Evolutionary conservation across 2,888 invertebrate genomes (phyloP).

Genomic region (Endotricha flammealis): DNA sequence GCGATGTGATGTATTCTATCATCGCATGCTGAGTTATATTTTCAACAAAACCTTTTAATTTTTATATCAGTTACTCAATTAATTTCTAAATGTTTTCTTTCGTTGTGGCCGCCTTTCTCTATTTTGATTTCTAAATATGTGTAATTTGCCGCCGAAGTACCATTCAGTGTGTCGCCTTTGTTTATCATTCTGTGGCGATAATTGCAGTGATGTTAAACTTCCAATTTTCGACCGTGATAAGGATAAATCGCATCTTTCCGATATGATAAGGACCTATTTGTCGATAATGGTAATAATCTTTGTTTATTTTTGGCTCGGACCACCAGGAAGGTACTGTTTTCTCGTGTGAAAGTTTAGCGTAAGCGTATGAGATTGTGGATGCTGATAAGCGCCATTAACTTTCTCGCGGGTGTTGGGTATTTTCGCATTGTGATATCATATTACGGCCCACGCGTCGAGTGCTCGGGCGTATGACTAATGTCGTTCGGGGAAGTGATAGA

Average conservation of each 20-base stretch:
- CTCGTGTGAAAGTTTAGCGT: slow-evolving; percentile 77
- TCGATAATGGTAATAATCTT: slow-evolving; percentile 84
- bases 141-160: slow-evolving; percentile 94
- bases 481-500: slow-evolving; percentile 73
- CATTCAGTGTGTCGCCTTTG: slow-evolving; percentile 96
- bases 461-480: slow-evolving; percentile 75
- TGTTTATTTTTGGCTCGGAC: slow-evolving; percentile 36
- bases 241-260: slow-evolving; percentile 82
- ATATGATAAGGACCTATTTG: slow-evolving; percentile 87
- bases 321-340: slow-evolving; percentile 54
- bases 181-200: slow-evolving; percentile 87
- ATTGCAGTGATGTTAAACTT: slow-evolving; percentile 85
- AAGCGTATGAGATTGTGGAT: slow-evolving; percentile 76
- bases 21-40: slow-evolving; percentile 77
- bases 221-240: slow-evolving; percentile 88
- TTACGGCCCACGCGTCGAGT: slow-evolving; percentile 77
- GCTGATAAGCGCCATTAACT: slow-evolving; percentile 80
- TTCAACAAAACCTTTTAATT: slow-evolving; percentile 73
- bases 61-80: slow-evolving; percentile 70
- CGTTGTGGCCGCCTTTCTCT: slow-evolving; percentile 69
- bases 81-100: slow-evolving; percentile 76
- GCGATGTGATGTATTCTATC: slow-evolving; percentile 78
- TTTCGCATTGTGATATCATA: slow-evolving; percentile 80
- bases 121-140: slow-evolving; percentile 86
- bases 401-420: slow-evolving; percentile 79